These are phyloP conservation scores for Tangara arthus DNA, from an alignment of 2,797 vertebrate genomes.

Conservation along the genomic window DNA sequence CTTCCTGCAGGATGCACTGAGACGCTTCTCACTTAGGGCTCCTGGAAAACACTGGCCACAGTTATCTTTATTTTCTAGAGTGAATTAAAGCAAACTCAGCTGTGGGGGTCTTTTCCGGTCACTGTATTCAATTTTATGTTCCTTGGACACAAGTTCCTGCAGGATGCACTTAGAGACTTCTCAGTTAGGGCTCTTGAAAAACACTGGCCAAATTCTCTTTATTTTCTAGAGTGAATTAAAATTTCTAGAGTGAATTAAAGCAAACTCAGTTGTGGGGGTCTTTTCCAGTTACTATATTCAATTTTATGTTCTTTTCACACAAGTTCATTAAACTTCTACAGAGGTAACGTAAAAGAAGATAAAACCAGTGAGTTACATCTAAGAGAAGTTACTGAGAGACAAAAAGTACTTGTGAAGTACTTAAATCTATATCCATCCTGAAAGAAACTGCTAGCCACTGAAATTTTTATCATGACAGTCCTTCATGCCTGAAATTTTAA, in stretches of 20 bases:
- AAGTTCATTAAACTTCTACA: background rate
- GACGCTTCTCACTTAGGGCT: background rate
- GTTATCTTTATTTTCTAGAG: too few species aligned
- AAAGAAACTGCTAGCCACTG: background rate
- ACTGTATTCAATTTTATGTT: background rate
- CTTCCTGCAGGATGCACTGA: background rate
- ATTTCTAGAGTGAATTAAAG: background rate
- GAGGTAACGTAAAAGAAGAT: background rate
- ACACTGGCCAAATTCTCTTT: background rate
- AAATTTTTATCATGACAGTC: background rate
- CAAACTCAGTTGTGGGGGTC: background rate
- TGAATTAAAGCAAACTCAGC: background rate
- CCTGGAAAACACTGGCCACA: background rate
- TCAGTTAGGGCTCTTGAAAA: background rate
- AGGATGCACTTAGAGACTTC: background rate
- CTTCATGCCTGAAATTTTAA: background rate
- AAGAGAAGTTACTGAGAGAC: background rate
- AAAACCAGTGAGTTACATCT: background rate
- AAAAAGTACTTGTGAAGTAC: background rate
- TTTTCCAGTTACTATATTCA: background rate
- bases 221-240: background rate
- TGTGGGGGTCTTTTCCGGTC: background rate
- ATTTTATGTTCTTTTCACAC: background rate
- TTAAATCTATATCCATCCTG: background rate
- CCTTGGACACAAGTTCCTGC: background rate